phyloP scores from a whole-genome alignment of 2,888 invertebrate species.

The Lissonota sp. region DNA sequence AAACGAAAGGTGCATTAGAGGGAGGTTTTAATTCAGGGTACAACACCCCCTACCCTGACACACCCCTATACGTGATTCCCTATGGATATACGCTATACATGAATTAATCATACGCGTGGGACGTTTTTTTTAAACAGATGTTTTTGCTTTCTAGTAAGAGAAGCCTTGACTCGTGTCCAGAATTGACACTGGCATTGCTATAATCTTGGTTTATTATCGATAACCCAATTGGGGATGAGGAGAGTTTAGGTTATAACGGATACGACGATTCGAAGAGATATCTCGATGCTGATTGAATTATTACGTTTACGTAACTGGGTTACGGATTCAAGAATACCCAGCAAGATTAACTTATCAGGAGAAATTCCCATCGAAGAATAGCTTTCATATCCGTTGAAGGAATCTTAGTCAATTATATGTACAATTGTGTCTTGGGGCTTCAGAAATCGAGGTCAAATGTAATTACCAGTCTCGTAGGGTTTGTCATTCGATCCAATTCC shows the following conservation, averaged over 20 bases:
- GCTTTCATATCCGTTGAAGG: conserved; percentile 41
- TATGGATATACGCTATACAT: conserved; percentile 1
- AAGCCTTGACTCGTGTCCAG: too few species aligned
- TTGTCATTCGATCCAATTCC: conserved; percentile 73
- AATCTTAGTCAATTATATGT: conserved; percentile 37
- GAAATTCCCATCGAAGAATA: conserved; percentile 41
- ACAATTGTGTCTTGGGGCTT: conserved; percentile 70
- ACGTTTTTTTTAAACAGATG: neutral
- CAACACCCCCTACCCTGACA: neutral
- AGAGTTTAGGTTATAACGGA: too few species aligned
- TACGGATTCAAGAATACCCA: conserved; percentile 1
- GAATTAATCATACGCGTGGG: neutral
- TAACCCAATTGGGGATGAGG: too few species aligned
- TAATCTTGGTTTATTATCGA: too few species aligned
- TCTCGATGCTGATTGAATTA: neutral
- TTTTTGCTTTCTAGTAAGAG: too few species aligned
- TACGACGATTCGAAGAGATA: neutral
- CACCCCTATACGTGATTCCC: neutral
- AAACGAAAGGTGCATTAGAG: conserved; percentile 9
- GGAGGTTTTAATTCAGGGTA: conserved; percentile 6
- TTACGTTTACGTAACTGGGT: conserved; percentile 12
- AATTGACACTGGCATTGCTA: too few species aligned
- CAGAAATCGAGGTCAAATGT: conserved; percentile 81
- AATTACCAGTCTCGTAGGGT: conserved; percentile 80
- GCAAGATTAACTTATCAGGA: conserved; percentile 10